Conservation (phyloP, 2,113 vertebrate species). For the Lophius piscatorius region DNA sequence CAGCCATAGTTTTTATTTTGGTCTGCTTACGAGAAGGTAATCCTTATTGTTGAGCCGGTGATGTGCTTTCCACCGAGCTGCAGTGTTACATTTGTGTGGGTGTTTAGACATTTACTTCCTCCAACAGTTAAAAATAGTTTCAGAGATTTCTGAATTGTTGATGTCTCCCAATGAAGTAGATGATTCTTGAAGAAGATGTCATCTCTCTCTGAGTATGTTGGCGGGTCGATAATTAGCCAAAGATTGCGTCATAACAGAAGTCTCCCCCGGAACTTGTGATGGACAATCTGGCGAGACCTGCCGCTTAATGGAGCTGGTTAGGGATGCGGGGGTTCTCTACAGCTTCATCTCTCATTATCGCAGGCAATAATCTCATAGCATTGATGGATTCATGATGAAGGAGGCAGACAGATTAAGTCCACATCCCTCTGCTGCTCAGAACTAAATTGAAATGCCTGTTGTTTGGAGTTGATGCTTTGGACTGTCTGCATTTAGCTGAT, state of each 20-base stretch:
- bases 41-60: no score
- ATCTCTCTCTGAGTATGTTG: neutral
- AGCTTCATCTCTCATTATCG: conserved; percentile 4
- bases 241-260: conserved; percentile 13
- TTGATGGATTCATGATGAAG: rapidly evolving
- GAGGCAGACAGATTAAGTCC: neutral
- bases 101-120: no score
- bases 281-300: conserved; percentile 18
- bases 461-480: neutral
- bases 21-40: no score
- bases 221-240: conserved; percentile 6
- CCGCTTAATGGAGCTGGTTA: conserved; percentile 2
- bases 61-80: no score
- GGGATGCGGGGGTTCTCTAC: conserved; percentile 15
- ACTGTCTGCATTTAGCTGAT: conserved; percentile 10
- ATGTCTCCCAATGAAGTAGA: no score
- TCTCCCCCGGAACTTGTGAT: neutral
- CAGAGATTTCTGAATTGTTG: no score
- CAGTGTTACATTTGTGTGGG: no score
- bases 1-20: no score
- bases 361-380: neutral
- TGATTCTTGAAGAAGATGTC: neutral
- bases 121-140: no score
- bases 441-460: neutral
- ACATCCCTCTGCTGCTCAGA: neutral